A percentile compares a stretch with the other conserved stretches of the same genome.
phyloP scores from a whole-genome alignment of 2,113 vertebrate genomes.

The Choloepus hoffmanni region DNA sequence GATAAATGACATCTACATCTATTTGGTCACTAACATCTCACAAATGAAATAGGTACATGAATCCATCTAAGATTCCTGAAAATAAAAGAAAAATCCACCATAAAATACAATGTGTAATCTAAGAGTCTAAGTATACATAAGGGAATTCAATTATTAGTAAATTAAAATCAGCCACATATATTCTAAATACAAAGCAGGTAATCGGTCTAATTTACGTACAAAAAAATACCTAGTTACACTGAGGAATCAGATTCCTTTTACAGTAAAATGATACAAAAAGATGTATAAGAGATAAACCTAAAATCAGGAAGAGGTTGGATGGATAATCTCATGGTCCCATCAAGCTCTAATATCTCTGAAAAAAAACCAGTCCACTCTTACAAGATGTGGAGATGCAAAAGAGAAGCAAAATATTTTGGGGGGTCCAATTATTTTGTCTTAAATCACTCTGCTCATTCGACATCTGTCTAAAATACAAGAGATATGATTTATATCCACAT shows the following conservation, averaged over 20 bases:
- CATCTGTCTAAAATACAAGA: not conserved
- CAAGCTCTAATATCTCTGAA: not conserved
- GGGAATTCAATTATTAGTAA: slow-evolving; percentile 28
- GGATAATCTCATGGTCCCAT: not conserved
- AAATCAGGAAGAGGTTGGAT: not conserved
- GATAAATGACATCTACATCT: not conserved
- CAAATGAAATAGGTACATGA: not conserved
- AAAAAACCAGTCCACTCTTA: not conserved
- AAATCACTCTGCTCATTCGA: not conserved
- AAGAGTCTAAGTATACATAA: not conserved
- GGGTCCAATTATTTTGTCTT: not conserved
- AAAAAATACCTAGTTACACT: not conserved
- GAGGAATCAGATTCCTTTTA: slow-evolving; percentile 4
- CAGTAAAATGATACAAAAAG: not conserved
- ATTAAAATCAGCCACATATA: slow-evolving; percentile 18
- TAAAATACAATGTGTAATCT: not conserved
- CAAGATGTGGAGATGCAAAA: slow-evolving; percentile 15
- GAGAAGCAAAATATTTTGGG: not conserved
- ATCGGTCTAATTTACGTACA: not conserved
- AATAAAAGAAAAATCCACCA: not conserved
- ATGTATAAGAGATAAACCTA: not conserved
- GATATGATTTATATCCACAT: not conserved
- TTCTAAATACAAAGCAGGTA: not conserved
- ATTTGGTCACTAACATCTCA: not conserved
- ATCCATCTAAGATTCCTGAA: not conserved